Evolutionary conservation across 2,797 vertebrate genomes (phyloP), one percentile per base, ranked within the genome.

Genomic region (Xiphophorus birchmanni): DNA sequence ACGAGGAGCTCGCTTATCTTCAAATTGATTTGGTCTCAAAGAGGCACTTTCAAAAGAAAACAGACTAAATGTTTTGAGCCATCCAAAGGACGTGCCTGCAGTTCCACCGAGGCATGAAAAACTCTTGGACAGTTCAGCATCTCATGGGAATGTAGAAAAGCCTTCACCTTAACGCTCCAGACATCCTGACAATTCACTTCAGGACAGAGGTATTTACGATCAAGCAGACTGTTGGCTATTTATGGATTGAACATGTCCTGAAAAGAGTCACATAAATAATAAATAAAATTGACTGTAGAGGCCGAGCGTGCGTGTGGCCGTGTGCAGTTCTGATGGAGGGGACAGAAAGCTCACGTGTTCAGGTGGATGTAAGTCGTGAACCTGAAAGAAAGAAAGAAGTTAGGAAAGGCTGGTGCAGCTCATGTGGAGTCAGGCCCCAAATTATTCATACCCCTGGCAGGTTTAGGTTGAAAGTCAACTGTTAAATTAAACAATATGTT

Each of bases 181-280:
- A 67, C 7, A 40, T 67, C 63, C 63, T 67, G 17, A 40, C 35
- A 67, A 10, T 9, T 67, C 63, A 40, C 67, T 44, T 42, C 11
- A 26, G 67, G 67, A 44, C 65, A 44, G 37, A 42, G 23, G 40
- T 71, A 44, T 71, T 44, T 44, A 42, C 0, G 5, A 42, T 37
- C 40, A 71, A 71, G 23, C 23, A 42, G 23, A n/a, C 10, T 15
- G 12, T 44, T 71, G 67, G 23, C 23, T 71, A n/a, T 15, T 44
- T n/a, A 26, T n/a, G 37, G 23, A 12, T 26, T 42, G 35, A 26
- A 42, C 65, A 23, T 69, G 35, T 69, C 21, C 65, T 69, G 18
- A 69, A 69, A 42, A 69, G 37, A 40, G 37, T 69, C 10, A 23
- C 37, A 69, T 69, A 42, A 69, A 69, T 69, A 26, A 69, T 69